Conservation (phyloP, 2,888 invertebrate species). For the Cheilosia grossa region DNA sequence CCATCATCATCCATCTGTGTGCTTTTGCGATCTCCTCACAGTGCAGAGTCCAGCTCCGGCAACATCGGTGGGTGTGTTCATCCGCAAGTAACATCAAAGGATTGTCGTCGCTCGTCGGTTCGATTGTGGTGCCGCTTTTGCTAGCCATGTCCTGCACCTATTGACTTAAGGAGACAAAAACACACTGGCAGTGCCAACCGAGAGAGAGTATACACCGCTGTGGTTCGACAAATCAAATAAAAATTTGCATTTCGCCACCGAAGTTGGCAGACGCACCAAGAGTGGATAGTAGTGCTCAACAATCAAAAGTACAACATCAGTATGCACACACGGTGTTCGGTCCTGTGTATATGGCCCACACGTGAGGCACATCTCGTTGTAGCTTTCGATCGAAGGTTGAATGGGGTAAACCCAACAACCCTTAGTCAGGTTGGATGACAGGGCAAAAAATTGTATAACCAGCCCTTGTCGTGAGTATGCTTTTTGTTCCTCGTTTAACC, state of each 20-base stretch:
- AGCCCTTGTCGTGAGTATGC: slow-evolving; percentile 40
- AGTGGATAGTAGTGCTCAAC: slow-evolving; percentile 1
- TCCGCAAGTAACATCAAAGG: slow-evolving; percentile 65
- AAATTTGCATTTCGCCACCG: slow-evolving; percentile 71
- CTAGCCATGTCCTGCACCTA: slow-evolving; percentile 63
- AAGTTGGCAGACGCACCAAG: slow-evolving; percentile 18
- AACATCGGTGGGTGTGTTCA: slow-evolving; percentile 10
- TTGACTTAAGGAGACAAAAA: slow-evolving; percentile 65
- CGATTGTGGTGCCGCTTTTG: slow-evolving; percentile 65
- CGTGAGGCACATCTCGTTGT: slow-evolving; percentile 31
- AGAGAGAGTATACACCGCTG: slow-evolving; percentile 59
- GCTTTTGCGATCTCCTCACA: slow-evolving; percentile 55
- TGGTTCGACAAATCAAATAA: slow-evolving; percentile 72
- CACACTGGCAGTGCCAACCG: slow-evolving; percentile 37
- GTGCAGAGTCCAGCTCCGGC: slow-evolving; percentile 13
- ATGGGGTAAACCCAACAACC: slow-evolving; percentile 32
- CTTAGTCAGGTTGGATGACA: slow-evolving; percentile 18
- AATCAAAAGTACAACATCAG: slow-evolving; percentile 11
- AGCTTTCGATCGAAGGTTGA: slow-evolving; percentile 21
- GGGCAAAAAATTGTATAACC: slow-evolving; percentile 31
- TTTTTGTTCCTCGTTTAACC: slow-evolving; percentile 68
- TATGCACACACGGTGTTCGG: not conserved
- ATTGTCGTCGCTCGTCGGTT: slow-evolving; percentile 51
- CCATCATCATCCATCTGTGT: slow-evolving; percentile 48
- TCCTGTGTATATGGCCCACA: slow-evolving; percentile 3